A percentile compares a stretch with the other conserved stretches of the same genome.
Conservation (phyloP, 2,113 vertebrate species). For the Triplophysa tibetana region DNA sequence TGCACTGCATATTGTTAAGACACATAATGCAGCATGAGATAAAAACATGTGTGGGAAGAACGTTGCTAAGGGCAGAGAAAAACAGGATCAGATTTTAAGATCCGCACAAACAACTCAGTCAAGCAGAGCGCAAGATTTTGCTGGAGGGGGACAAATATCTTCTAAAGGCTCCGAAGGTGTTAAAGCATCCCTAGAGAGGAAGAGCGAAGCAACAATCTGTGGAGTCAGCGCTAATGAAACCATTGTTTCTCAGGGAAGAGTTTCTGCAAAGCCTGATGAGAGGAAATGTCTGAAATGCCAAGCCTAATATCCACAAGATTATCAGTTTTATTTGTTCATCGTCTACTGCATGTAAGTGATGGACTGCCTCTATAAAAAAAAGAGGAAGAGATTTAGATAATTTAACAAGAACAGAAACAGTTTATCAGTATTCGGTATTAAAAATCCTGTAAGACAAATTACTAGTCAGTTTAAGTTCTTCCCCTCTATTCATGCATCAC, state of each 20-base stretch:
- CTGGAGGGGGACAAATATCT: slow-evolving; percentile 26
- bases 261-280: slow-evolving; percentile 11
- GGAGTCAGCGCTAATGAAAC: slow-evolving; percentile 40
- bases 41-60: not conserved
- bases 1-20: too few species aligned
- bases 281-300: slow-evolving; percentile 8
- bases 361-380: not conserved
- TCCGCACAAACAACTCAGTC: slow-evolving; percentile 15
- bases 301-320: slow-evolving; percentile 6
- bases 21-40: too few species aligned
- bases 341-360: too few species aligned
- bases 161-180: slow-evolving; percentile 43
- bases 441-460: too few species aligned
- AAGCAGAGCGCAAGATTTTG: slow-evolving; percentile 30
- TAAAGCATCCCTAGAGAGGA: slow-evolving; percentile 48
- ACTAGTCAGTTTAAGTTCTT: too few species aligned
- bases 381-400: not conserved
- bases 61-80: not conserved
- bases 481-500: too few species aligned
- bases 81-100: not conserved
- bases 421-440: too few species aligned
- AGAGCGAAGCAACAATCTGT: slow-evolving; percentile 33
- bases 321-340: not conserved
- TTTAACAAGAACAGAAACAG: slow-evolving; percentile 5
- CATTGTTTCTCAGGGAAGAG: slow-evolving; percentile 18